Conservation (phyloP, 2,888 invertebrate genomes). For the Drosophila dives region DNA sequence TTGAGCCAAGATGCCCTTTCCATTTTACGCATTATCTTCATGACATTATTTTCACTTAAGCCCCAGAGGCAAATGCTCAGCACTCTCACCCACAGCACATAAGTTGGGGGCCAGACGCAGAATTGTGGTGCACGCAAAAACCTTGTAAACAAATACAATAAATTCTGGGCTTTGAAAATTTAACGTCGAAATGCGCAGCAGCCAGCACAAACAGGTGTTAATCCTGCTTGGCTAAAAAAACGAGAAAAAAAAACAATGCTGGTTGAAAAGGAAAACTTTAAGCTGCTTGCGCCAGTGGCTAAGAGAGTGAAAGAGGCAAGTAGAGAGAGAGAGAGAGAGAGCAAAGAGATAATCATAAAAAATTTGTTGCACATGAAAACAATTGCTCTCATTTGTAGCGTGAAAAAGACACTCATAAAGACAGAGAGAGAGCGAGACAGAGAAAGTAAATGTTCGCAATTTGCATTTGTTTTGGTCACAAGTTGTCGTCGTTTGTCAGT, state of each 20-base stretch:
- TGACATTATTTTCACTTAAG: conserved; percentile 72
- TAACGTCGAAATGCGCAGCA: conserved; percentile 57
- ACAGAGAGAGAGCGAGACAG: background rate
- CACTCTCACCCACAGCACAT: conserved; percentile 29
- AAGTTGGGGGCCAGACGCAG: conserved; percentile 57
- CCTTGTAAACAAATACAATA: conserved; percentile 78
- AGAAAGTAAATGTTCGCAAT: conserved; percentile 22
- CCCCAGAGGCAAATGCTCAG: conserved; percentile 46
- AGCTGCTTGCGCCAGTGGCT: conserved; percentile 50
- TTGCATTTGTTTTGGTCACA: conserved; percentile 74
- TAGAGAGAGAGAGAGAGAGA: background rate
- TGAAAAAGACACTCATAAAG: conserved; percentile 14
- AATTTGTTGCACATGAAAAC: conserved; percentile 72
- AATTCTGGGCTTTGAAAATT: conserved; percentile 67
- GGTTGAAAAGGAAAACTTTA: conserved; percentile 58
- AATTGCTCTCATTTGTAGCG: conserved; percentile 73
- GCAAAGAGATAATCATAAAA: conserved; percentile 68
- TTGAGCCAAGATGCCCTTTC: conserved; percentile 63
- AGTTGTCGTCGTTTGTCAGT: conserved; percentile 74
- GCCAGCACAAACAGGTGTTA: conserved; percentile 78
- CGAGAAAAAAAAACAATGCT: conserved; percentile 31
- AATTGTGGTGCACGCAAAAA: conserved; percentile 74
- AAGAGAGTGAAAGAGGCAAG: background rate
- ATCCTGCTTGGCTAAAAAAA: conserved; percentile 64
- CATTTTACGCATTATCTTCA: conserved; percentile 68